Conservation (phyloP, 1,140 invertebrate genomes). For the Heliconius hermathena region DNA sequence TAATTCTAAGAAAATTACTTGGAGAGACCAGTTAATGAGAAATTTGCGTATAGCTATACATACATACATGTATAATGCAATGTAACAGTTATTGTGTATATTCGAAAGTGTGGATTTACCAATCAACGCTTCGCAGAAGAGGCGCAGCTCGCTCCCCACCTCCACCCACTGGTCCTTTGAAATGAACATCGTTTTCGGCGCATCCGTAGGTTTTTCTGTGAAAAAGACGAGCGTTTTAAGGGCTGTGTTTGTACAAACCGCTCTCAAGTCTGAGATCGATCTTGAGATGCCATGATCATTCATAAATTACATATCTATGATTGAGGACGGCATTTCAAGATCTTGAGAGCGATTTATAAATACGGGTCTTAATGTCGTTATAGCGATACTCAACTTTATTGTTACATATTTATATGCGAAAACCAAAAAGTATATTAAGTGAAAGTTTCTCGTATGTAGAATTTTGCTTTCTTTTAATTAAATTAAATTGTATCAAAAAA, state of each 20-base stretch:
- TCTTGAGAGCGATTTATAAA: too few relatives aligned
- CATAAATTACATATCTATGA: too few relatives aligned
- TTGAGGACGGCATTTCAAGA: too few relatives aligned
- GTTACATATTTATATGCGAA: not conserved
- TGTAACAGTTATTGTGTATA: constrained; percentile 23
- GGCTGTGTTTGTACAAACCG: too few relatives aligned
- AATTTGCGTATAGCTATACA: constrained; percentile 9
- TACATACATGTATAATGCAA: not conserved
- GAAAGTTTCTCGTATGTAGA: not conserved
- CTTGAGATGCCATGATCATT: too few relatives aligned
- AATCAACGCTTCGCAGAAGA: constrained; percentile 90
- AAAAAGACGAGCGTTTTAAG: constrained; percentile 38
- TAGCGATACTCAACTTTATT: not conserved
- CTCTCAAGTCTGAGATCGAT: too few relatives aligned
- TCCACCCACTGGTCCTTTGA: constrained; percentile 81
- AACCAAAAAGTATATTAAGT: not conserved
- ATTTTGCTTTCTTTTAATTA: constrained; percentile 1
- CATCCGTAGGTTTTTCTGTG: constrained; percentile 82
- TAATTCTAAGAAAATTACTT: constrained; percentile 28
- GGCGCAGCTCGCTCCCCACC: constrained; percentile 83
- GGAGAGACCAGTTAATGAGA: constrained; percentile 23
- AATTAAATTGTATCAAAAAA: not conserved
- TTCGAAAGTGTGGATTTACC: constrained; percentile 78
- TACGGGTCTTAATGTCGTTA: not conserved
- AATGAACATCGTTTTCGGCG: constrained; percentile 82